Evolutionary conservation across 2,797 vertebrate species (phyloP).

Genomic region (Poecile montanus): DNA sequence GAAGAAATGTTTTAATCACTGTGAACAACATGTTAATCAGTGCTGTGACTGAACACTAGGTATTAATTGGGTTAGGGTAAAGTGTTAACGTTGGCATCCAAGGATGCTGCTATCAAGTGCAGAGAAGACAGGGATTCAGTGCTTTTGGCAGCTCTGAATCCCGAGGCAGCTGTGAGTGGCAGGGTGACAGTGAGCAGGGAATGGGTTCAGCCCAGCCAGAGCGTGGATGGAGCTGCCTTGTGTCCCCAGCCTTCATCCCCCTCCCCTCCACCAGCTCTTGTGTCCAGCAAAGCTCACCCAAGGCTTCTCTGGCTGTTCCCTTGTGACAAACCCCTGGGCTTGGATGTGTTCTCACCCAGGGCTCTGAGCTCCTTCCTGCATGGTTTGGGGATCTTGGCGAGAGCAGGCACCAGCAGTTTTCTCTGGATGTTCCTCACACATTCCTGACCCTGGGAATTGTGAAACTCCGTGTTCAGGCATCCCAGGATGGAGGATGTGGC

Average conservation of each 20-base stretch:
- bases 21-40: conserved; percentile 83
- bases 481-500: not conserved
- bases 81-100: conserved; percentile 64
- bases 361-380: not conserved
- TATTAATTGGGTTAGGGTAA: conserved; percentile 83
- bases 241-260: not conserved
- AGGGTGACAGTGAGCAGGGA: not conserved
- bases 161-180: not conserved
- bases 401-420: not conserved
- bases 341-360: not conserved
- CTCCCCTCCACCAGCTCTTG: not conserved
- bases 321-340: not conserved
- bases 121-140: not conserved
- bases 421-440: not conserved
- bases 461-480: not conserved
- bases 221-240: not conserved
- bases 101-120: conserved; percentile 26
- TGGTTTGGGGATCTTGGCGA: not conserved
- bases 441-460: no score
- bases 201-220: not conserved
- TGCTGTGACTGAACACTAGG: conserved; percentile 78
- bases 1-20: conserved; percentile 88
- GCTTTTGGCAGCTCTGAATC: conserved; percentile 18
- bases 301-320: not conserved
- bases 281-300: not conserved